Percentiles rank a stretch among this genome's conserved stretches.
phyloP scores from a whole-genome alignment of 92 coral and sea anemone species.

The Siderastrea radians region DNA sequence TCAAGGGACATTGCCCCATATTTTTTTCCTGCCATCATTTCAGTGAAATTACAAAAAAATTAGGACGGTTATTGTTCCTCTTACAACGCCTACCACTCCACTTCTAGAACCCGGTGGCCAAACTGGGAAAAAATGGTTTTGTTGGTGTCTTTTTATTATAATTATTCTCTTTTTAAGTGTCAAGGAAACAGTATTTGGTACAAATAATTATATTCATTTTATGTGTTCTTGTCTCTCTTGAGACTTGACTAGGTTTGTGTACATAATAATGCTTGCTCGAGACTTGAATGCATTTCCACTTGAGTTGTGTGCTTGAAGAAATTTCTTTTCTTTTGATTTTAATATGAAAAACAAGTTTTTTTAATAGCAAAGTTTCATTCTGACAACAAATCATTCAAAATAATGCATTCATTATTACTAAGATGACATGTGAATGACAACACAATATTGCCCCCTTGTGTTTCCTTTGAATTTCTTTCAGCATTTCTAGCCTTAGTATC shows the following conservation, averaged over 20 bases:
- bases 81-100: too few species aligned
- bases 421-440: not conserved
- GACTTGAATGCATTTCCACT: too few species aligned
- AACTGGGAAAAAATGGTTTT: not conserved
- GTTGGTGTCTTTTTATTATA: not conserved
- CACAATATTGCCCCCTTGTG: not conserved
- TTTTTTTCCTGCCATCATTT: too few species aligned
- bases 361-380: not conserved
- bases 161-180: not conserved
- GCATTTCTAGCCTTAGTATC: not conserved
- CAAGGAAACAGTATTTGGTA: not conserved
- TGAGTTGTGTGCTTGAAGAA: too few species aligned
- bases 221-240: too few species aligned
- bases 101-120: too few species aligned
- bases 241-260: too few species aligned
- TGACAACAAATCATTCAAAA: not conserved
- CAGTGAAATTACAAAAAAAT: too few species aligned
- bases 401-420: conserved; percentile 1
- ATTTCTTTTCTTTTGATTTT: not conserved
- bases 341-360: not conserved
- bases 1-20: too few species aligned
- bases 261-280: too few species aligned
- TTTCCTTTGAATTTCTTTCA: not conserved
- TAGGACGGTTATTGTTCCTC: too few species aligned
- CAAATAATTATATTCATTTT: too few species aligned